phyloP scores from a whole-genome alignment of 2,113 vertebrate genomes.

The Gymnocephalus cernua region DNA sequence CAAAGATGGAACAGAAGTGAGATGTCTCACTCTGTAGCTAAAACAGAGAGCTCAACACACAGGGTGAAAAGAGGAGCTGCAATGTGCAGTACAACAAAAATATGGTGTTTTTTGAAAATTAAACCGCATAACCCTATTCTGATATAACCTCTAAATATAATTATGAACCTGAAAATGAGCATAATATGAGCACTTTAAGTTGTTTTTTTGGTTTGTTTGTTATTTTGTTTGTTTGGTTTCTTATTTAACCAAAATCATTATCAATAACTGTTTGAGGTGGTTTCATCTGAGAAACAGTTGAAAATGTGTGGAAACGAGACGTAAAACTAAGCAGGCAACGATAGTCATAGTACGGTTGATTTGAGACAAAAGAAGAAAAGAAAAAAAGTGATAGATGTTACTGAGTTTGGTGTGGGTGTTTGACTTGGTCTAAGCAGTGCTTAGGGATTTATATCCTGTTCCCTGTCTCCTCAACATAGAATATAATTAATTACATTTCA shows the following conservation, averaged over 20 bases:
- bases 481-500: not conserved
- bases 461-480: not conserved
- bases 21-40: no score
- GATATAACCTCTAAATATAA: no score
- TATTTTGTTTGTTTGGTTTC: no score
- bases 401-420: not conserved
- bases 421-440: slow-evolving; percentile 38
- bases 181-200: no score
- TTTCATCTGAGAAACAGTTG: not conserved
- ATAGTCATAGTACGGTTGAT: not conserved
- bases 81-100: no score
- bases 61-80: no score
- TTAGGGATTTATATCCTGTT: not conserved
- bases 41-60: no score
- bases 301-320: not conserved
- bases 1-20: no score
- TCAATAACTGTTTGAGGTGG: not conserved
- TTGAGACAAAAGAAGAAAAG: not conserved
- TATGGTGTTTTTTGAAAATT: no score
- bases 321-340: not conserved
- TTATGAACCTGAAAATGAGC: no score
- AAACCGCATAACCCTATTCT: no score
- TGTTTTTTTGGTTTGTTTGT: not conserved
- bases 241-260: not conserved
- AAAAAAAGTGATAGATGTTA: not conserved